phyloP scores from a whole-genome alignment of 2,113 vertebrate species.

The Zootoca vivipara region DNA sequence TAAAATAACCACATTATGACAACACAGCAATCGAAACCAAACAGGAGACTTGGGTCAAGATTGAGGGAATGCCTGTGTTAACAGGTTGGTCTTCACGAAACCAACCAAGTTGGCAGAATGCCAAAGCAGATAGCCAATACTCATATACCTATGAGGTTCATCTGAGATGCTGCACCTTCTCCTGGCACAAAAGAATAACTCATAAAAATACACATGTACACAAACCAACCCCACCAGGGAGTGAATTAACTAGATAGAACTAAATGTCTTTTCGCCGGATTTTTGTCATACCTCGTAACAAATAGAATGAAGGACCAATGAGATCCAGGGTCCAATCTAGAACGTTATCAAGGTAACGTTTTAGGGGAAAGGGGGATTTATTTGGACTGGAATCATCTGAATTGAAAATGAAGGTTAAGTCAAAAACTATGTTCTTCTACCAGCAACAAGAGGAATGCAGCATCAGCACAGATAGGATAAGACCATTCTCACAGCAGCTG shows the following conservation, averaged over 20 bases:
- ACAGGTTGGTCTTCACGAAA: too few relatives aligned
- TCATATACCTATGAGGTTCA: not conserved
- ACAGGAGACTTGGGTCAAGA: too few relatives aligned
- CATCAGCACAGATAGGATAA: too few relatives aligned
- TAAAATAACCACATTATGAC: too few relatives aligned
- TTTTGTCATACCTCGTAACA: not conserved
- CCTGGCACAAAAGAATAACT: not conserved
- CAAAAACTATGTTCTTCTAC: not conserved
- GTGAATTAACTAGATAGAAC: not conserved
- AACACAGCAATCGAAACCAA: too few relatives aligned
- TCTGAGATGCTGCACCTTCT: not conserved
- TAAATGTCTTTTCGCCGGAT: not conserved
- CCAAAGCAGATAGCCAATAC: too few relatives aligned
- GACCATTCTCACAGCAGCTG: not conserved
- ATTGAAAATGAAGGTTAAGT: not conserved
- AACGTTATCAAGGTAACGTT: not conserved
- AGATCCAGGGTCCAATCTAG: not conserved
- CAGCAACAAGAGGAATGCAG: too few relatives aligned
- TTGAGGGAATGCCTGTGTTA: too few relatives aligned
- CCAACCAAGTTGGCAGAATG: too few relatives aligned
- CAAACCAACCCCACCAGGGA: not conserved
- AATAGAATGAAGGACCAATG: not conserved
- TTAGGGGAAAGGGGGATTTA: not conserved
- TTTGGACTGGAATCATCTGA: not conserved
- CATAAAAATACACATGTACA: not conserved